These are phyloP conservation scores for Ceriagrion tenellum DNA, from an alignment of 2,888 invertebrate species.

Conservation along the genomic window DNA sequence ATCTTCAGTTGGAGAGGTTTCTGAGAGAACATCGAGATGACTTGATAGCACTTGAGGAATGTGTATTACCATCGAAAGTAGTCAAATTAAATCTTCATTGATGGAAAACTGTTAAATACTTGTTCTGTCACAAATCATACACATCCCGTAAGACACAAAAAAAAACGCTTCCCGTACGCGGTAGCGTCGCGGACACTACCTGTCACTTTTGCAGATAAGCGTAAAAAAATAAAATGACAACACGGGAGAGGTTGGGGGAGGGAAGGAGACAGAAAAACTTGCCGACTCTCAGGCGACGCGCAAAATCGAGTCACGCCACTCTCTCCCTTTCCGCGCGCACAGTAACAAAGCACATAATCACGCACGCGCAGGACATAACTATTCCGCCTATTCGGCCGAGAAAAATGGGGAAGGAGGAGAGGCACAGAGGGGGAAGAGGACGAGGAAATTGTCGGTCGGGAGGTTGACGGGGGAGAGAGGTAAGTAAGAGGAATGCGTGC, in stretches of 20 bases:
- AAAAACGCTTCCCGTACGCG: no score
- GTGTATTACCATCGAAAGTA: no score
- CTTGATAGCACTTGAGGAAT: no score
- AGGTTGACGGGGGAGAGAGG: neutral
- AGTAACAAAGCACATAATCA: neutral
- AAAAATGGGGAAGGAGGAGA: neutral
- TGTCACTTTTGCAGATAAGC: neutral
- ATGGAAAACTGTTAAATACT: no score
- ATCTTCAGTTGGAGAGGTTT: no score
- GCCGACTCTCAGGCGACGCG: neutral
- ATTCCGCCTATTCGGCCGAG: neutral
- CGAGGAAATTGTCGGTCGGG: neutral
- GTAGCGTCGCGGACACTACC: neutral
- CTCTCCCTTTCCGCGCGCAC: neutral
- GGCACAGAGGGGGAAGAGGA: neutral
- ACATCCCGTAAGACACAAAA: no score
- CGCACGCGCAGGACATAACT: neutral
- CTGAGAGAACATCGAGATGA: no score
- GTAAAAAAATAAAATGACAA: neutral
- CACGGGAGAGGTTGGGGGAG: neutral
- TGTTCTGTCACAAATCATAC: no score
- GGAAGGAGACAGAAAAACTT: neutral
- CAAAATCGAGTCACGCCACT: constrained; percentile 32
- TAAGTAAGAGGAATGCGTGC: neutral
- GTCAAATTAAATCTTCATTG: no score